Conservation (phyloP, 1,140 invertebrate species). For the Chrysomallon squamiferum region DNA sequence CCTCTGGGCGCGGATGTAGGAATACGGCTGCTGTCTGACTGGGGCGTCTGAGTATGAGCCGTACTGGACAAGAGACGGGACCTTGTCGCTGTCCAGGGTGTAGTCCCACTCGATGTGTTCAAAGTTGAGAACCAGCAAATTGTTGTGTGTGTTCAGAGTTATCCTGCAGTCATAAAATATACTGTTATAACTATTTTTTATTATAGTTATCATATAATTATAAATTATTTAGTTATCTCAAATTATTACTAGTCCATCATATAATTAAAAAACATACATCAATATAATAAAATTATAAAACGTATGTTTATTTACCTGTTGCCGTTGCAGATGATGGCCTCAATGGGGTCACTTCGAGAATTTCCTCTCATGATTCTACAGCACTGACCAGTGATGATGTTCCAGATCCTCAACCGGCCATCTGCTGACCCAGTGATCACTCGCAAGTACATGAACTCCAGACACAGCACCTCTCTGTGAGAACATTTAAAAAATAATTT, state of each 20-base stretch:
- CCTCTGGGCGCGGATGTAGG: conserved; percentile 58
- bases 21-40: conserved; percentile 49
- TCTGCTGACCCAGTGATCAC: conserved; percentile 63
- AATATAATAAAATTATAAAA: conserved; percentile 27
- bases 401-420: conserved; percentile 63
- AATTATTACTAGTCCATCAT: too few species aligned
- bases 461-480: conserved; percentile 58
- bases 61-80: conserved; percentile 56
- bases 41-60: conserved; percentile 55
- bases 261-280: too few species aligned
- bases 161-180: conserved; percentile 46
- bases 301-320: conserved; percentile 45
- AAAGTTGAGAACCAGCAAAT: conserved; percentile 61
- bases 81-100: conserved; percentile 53
- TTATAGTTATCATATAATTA: not conserved
- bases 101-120: conserved; percentile 62
- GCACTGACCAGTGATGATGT: conserved; percentile 61
- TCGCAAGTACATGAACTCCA: conserved; percentile 61
- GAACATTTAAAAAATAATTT: not conserved
- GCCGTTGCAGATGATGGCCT: conserved; percentile 49
- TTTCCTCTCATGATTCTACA: conserved; percentile 63
- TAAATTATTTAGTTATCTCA: too few species aligned
- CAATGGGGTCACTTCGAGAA: conserved; percentile 61
- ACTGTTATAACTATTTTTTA: not conserved
- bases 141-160: conserved; percentile 59